Evolutionary conservation across 2,113 vertebrate species (phyloP).

Genomic region (Solea senegalensis): DNA sequence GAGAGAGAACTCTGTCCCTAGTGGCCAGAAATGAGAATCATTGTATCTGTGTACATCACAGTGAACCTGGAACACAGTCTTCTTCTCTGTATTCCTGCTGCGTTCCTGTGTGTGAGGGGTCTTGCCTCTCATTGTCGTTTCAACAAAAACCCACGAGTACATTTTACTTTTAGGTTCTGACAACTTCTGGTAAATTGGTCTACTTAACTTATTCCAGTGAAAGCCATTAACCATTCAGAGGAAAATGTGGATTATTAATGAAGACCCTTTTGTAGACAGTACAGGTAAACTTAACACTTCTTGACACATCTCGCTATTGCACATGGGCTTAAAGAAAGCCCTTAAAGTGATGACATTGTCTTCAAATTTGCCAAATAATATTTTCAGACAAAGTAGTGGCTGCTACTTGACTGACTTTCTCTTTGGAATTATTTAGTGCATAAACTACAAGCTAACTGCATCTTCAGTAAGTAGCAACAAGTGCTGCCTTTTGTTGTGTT

Average conservation of each 20-base stretch:
- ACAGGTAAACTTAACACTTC: not conserved
- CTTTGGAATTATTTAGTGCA: too few species aligned
- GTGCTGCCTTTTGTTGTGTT: too few species aligned
- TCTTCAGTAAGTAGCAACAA: too few species aligned
- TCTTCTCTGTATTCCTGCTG: not conserved
- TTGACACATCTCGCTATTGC: not conserved
- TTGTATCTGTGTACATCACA: not conserved
- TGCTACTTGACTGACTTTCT: too few species aligned
- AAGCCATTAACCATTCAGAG: not conserved
- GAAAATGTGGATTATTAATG: not conserved
- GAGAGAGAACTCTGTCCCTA: not conserved
- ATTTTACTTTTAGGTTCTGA: not conserved
- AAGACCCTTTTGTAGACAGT: not conserved
- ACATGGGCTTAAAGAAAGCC: not conserved
- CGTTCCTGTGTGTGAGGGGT: too few species aligned
- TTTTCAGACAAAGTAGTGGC: too few species aligned
- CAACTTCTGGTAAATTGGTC: conserved; percentile 1
- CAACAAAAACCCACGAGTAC: not conserved
- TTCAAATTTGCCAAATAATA: too few species aligned
- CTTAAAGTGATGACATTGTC: too few species aligned
- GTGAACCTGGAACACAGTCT: not conserved
- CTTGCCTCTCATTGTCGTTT: too few species aligned
- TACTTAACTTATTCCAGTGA: not conserved
- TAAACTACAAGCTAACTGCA: too few species aligned
- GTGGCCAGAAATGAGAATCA: not conserved